Evolutionary conservation across 2,888 invertebrate species (phyloP).

Genomic region (Trisateles emortualis): DNA sequence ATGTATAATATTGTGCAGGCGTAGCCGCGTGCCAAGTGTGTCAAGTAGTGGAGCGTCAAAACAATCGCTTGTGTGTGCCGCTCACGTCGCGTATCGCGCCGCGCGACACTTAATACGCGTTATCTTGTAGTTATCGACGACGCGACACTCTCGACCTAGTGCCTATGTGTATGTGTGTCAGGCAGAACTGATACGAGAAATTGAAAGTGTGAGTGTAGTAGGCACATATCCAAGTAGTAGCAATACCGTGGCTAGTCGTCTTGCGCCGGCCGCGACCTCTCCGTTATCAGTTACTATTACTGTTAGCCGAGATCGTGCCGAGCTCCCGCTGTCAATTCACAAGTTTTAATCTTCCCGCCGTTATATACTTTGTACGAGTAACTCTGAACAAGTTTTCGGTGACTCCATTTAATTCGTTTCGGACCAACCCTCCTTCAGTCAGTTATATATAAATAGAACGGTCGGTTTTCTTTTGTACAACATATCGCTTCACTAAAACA

Average conservation of each 20-base stretch:
- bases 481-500: conserved; percentile 11
- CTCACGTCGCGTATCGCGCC: neutral
- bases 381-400: neutral
- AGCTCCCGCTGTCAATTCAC: conserved; percentile 11
- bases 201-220: conserved; percentile 9
- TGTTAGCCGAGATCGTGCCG: neutral
- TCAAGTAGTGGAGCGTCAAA: neutral
- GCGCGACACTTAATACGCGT: neutral
- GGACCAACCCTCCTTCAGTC: neutral
- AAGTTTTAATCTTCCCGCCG: conserved; percentile 32
- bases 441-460: neutral
- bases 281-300: conserved; percentile 19
- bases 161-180: too few relatives aligned
- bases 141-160: too few relatives aligned
- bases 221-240: conserved; percentile 21
- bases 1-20: neutral
- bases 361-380: conserved; percentile 12
- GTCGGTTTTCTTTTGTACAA: conserved; percentile 16
- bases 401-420: neutral
- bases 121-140: neutral
- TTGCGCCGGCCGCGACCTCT: conserved; percentile 1
- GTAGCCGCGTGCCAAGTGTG: neutral
- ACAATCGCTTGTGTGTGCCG: neutral
- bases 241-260: neutral
- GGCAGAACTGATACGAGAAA: neutral